phyloP scores from a whole-genome alignment of 2,888 invertebrate species.

The Brassicogethes aeneus region DNA sequence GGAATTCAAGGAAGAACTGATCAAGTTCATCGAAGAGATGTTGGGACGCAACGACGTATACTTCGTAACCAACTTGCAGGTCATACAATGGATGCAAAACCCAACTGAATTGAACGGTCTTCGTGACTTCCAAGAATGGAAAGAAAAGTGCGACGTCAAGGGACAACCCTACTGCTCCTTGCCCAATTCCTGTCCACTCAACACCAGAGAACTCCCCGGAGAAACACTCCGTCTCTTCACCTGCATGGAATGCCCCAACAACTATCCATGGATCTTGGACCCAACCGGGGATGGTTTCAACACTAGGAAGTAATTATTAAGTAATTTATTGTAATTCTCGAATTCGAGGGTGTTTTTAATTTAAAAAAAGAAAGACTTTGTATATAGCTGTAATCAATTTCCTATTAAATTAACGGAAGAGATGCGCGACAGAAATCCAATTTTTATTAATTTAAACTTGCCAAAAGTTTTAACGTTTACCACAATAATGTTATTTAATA shows the following conservation, averaged over 20 bases:
- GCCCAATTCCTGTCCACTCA: conserved; percentile 84
- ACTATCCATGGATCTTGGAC: conserved; percentile 91
- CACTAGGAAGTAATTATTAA: conserved; percentile 69
- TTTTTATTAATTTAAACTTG: too few relatives aligned
- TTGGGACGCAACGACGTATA: conserved; percentile 81
- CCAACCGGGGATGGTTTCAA: conserved; percentile 91
- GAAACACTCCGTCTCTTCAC: conserved; percentile 88
- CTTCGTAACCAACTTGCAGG: conserved; percentile 81
- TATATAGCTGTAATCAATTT: conserved; percentile 25
- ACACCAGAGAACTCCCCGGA: conserved; percentile 82
- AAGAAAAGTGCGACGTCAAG: conserved; percentile 90
- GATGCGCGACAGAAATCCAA: too few relatives aligned
- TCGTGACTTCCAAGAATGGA: conserved; percentile 91
- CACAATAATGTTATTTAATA: too few relatives aligned
- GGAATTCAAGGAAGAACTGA: conserved; percentile 83
- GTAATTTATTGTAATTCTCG: conserved; percentile 27
- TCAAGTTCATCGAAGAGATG: conserved; percentile 92
- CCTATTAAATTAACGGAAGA: too few relatives aligned
- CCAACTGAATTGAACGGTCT: conserved; percentile 80
- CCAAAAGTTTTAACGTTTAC: too few relatives aligned
- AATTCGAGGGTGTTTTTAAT: conserved; percentile 15
- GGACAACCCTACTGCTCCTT: conserved; percentile 88
- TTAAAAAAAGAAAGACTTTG: conserved; percentile 31
- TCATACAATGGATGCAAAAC: conserved; percentile 94
- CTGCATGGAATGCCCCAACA: conserved; percentile 92